Evolutionary conservation across 2,113 vertebrate species (phyloP).

Genomic region (Silurus glanis): DNA sequence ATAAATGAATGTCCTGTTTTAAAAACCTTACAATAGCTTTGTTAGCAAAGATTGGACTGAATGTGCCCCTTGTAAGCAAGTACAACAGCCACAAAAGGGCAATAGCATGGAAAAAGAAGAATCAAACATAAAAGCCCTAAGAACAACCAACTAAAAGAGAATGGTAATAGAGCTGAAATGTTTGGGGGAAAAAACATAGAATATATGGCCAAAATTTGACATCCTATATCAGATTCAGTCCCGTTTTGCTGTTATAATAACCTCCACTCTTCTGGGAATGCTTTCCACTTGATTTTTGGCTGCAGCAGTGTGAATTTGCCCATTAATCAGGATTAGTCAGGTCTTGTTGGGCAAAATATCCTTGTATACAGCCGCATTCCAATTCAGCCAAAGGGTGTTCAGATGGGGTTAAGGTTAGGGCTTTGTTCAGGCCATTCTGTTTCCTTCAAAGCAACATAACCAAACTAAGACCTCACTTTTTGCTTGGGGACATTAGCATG

Average conservation of each 20-base stretch:
- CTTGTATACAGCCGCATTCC: neutral
- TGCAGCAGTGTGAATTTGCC: neutral
- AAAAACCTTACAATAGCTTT: neutral
- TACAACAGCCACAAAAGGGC: neutral
- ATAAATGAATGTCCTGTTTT: neutral
- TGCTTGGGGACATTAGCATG: neutral
- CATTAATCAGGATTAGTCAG: neutral
- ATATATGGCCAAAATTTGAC: neutral
- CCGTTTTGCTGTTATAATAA: neutral
- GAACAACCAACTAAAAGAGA: neutral
- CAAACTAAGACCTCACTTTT: neutral
- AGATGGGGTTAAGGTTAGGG: neutral
- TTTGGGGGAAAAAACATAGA: neutral
- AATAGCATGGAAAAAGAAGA: neutral
- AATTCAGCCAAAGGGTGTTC: neutral
- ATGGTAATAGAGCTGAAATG: neutral
- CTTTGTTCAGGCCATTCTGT: neutral
- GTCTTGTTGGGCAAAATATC: neutral
- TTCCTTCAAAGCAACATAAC: neutral
- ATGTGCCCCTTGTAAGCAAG: too few relatives aligned
- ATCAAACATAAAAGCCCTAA: neutral
- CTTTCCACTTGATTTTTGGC: neutral
- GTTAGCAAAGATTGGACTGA: neutral
- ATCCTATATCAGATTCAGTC: neutral
- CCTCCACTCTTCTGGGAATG: neutral